Evolutionary conservation across 92 coral and sea anemone genomes (phyloP), one percentile per base, ranked within the genome.

Genomic region (Porites lobata): DNA sequence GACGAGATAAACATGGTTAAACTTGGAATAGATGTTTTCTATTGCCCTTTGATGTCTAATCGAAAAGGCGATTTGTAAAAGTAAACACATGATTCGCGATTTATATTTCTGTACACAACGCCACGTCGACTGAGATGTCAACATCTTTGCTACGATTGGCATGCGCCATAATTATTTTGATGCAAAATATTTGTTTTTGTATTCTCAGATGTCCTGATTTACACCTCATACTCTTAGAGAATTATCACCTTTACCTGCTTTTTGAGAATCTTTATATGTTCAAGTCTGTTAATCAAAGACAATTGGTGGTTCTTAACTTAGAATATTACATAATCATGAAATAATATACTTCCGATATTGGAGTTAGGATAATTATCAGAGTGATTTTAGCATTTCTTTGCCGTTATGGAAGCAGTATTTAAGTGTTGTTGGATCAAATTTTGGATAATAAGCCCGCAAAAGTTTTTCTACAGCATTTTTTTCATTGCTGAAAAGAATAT

Each of bases 71-170:
- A 67, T 67, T 21, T 67, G 13, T 67, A 26, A 22, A 10, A 67
- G 72, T 3, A 8, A 67, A 67, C 15, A 66, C 8, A 50, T 21
- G 50, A 15, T 9, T 22, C 53, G 52, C 64, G 21, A 8, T 1
- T 9, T 7, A 50, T 26, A 57, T 47, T 52, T 9, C 69, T 29
- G 29, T 47, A 43, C 61, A n/a, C 29, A 9, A 2, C 69, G 85
- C 85, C 85, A 81, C 85, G 77, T 81, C 61, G 85, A 7, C 76
- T 52, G 51, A 26, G 52, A 81, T 19, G 32, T 38, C 26, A 38
- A 50, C 13, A n/a, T 61, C 29, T 14, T 24, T 7, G 72, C 24
- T 67, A 67, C 47, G 47, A 67, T 24, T 67, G 72, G 72, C 38
- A 67, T 67, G 15, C 18, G 9, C 13, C 43, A 56, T 14, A 11